These are phyloP conservation scores for Pyrgus malvae DNA, from an alignment of 2,888 invertebrate genomes.

Conservation along the genomic window DNA sequence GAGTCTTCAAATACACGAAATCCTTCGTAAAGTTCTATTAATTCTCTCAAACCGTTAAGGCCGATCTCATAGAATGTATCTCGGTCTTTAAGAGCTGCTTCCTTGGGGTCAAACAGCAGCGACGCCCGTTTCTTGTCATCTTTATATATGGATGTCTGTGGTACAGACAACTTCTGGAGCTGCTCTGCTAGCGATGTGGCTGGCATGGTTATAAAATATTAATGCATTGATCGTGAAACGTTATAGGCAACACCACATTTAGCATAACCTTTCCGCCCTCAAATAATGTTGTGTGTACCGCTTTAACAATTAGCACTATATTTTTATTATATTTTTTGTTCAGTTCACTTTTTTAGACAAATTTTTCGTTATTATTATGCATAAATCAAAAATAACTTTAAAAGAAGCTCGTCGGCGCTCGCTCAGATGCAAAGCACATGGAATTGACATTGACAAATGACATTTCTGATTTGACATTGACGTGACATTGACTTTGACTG, in stretches of 20 bases:
- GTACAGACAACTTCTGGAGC: conserved; percentile 87
- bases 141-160: conserved; percentile 86
- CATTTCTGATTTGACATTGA: no score
- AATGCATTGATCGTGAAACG: not conserved
- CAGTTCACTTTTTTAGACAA: no score
- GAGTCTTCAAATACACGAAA: conserved; percentile 89
- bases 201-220: conserved; percentile 46
- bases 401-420: no score
- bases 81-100: conserved; percentile 92
- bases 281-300: no score
- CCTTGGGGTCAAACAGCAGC: conserved; percentile 93
- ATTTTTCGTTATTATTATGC: no score
- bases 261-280: no score
- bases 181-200: conserved; percentile 90
- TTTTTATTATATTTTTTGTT: no score
- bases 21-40: conserved; percentile 86
- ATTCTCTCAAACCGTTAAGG: conserved; percentile 90
- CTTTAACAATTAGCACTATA: no score
- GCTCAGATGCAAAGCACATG: no score
- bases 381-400: no score
- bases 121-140: conserved; percentile 89
- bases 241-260: not conserved
- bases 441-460: no score
- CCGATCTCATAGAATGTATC: conserved; percentile 94
- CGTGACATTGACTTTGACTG: no score